phyloP scores from a whole-genome alignment of 2,797 vertebrate genomes.

The Hippocampus kuda region DNA sequence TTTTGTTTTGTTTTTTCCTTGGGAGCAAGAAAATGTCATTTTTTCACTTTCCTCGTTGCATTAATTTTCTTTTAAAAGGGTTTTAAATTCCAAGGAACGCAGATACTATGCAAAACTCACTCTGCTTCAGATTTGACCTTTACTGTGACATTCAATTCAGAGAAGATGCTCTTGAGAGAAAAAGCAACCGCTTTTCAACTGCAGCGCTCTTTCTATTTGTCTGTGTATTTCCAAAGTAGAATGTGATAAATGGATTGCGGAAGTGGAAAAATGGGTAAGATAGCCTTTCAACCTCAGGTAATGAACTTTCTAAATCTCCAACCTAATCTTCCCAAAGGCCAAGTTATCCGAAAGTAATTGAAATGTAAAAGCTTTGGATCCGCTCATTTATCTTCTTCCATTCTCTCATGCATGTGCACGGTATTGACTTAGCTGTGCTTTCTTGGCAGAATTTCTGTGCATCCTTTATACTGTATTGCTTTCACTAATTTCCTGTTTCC shows the following conservation, averaged over 20 bases:
- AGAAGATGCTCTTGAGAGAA: not conserved
- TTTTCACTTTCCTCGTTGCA: not conserved
- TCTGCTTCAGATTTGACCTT: not conserved
- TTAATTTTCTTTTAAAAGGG: not conserved
- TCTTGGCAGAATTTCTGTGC: slow-evolving; percentile 38
- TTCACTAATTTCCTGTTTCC: slow-evolving; percentile 19
- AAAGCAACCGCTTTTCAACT: slow-evolving; percentile 1
- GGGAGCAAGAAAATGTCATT: too few relatives aligned
- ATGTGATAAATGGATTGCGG: slow-evolving; percentile 22
- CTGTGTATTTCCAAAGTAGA: not conserved
- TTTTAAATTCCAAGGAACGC: not conserved
- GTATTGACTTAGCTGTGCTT: slow-evolving; percentile 41
- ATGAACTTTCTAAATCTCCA: slow-evolving; percentile 28
- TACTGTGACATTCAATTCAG: not conserved
- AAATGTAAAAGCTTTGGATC: slow-evolving; percentile 37
- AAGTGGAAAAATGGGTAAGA: slow-evolving; percentile 9
- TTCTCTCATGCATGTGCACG: slow-evolving; percentile 23
- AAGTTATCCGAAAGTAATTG: slow-evolving; percentile 34
- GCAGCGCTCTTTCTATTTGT: not conserved
- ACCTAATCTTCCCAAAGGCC: slow-evolving; percentile 7
- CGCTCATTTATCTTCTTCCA: slow-evolving; percentile 37
- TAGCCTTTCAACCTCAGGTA: slow-evolving; percentile 20
- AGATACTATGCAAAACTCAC: not conserved
- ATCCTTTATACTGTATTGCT: slow-evolving; percentile 8
- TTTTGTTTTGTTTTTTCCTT: too few relatives aligned